Evolutionary conservation across 2,113 vertebrate genomes (phyloP), one percentile per base, ranked within the genome.

Genomic region (Pollimyrus isidori): DNA sequence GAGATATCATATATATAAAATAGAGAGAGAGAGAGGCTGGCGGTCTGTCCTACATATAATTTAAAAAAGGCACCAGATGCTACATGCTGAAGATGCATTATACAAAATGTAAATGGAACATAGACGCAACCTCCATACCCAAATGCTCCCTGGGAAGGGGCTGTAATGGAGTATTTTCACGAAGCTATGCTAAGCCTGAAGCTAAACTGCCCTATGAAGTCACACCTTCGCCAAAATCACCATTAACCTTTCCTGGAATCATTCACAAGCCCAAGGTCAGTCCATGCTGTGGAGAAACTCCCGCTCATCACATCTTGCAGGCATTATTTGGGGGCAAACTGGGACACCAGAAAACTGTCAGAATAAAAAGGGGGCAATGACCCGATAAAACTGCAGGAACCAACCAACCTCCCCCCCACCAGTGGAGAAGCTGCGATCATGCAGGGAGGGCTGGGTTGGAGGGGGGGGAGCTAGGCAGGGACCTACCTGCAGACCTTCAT

Each of bases 401-500:
- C 58, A 65, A 65, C n/a, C 58, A n/a, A 2, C 56, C 21, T 21
- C 21, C 56, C 23, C 23, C 58, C 23, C 46, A 3, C 45, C 6
- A 62, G 56, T 62, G 58, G 58, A 62, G 7, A n/a, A 58, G 56
- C 56, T 23, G 6, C 6, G 21, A 58, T 26, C 23, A 62, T n/a
- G 58, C 21, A 62, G 23, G 23, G 4, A 30, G 53, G 15, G 17
- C 30, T 23, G 35, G 35, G 35, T 1, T 1, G 35, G 35, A 1
- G 13, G 50, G 49, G 50, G 50, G 50, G 52, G 53, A 19, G 35
- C 26, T 4, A 4, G 30, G 50, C 0, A 0, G 30, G 26, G n/a
- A 86, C 91, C 91, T 76, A 99, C 98, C 98, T 99, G 98, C 92
- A 99, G 94, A 89, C 96, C 97, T 82, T 99, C 98, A 93, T 99